A percentile compares a stretch with the other conserved stretches of the same genome.
Conservation (phyloP, 2,113 vertebrate genomes). For the Bufo gargarizans region DNA sequence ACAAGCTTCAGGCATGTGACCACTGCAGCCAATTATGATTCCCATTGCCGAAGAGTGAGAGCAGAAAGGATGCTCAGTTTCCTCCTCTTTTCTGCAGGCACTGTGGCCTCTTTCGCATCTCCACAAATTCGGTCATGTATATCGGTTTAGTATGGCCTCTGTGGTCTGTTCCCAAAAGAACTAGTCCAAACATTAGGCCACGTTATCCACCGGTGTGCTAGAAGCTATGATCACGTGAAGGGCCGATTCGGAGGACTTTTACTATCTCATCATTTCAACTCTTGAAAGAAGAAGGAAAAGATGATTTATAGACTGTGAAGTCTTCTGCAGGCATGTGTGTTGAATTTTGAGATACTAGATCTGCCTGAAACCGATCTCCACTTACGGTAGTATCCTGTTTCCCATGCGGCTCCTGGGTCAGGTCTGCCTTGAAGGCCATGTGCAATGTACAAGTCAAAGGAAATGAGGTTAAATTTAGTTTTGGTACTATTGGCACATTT, state of each 20-base stretch:
- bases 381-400: neutral
- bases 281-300: neutral
- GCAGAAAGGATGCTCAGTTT: no score
- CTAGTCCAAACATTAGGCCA: neutral
- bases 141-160: no score
- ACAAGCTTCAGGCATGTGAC: no score
- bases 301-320: neutral
- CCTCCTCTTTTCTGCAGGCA: no score
- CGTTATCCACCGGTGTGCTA: neutral
- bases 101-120: no score
- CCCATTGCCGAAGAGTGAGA: no score
- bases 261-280: neutral
- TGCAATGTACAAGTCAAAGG: neutral
- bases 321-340: neutral
- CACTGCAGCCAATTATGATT: no score
- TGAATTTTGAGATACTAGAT: neutral
- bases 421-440: neutral
- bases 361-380: neutral
- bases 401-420: neutral
- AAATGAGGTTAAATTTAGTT: conserved; percentile 34
- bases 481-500: neutral
- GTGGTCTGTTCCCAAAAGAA: neutral
- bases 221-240: neutral
- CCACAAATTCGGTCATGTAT: no score
- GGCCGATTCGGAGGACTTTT: neutral